Percentiles rank a stretch among this genome's conserved stretches.
These are phyloP conservation scores for Sarcophilus harrisii DNA, from an alignment of 2,797 vertebrate genomes.

Conservation along the genomic window DNA sequence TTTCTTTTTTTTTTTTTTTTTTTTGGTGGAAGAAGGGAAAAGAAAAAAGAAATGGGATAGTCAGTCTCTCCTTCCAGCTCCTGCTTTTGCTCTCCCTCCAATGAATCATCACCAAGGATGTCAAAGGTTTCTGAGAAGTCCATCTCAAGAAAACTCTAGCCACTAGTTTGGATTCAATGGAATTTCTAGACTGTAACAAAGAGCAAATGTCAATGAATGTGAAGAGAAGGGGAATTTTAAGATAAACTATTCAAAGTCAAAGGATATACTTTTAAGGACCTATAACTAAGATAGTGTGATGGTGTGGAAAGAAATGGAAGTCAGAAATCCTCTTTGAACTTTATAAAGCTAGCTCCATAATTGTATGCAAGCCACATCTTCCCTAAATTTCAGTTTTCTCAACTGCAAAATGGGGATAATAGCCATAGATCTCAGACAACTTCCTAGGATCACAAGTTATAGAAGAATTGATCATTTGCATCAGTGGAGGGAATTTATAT, in stretches of 20 bases:
- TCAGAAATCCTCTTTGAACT: neutral
- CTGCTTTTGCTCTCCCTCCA: neutral
- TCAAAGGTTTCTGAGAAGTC: neutral
- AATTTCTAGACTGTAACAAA: neutral
- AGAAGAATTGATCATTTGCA: neutral
- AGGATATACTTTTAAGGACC: neutral
- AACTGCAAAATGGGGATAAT: neutral
- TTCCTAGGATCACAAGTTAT: neutral
- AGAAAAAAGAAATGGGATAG: neutral
- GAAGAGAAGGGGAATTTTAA: neutral
- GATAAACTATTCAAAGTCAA: neutral
- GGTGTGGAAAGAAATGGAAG: neutral
- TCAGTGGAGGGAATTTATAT: neutral
- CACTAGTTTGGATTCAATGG: too few relatives aligned
- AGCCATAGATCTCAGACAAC: neutral
- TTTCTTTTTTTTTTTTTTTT: neutral
- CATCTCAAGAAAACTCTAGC: neutral
- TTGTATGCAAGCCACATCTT: neutral
- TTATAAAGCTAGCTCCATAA: neutral
- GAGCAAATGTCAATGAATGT: neutral
- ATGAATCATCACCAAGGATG: neutral
- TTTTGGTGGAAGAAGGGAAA: neutral
- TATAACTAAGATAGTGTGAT: neutral
- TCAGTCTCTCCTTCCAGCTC: rapidly evolving
- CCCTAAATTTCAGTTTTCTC: neutral